A percentile compares a stretch with the other conserved stretches of the same genome.
Conservation (phyloP, 1,140 invertebrate genomes). For the Lordiphosa mommai region DNA sequence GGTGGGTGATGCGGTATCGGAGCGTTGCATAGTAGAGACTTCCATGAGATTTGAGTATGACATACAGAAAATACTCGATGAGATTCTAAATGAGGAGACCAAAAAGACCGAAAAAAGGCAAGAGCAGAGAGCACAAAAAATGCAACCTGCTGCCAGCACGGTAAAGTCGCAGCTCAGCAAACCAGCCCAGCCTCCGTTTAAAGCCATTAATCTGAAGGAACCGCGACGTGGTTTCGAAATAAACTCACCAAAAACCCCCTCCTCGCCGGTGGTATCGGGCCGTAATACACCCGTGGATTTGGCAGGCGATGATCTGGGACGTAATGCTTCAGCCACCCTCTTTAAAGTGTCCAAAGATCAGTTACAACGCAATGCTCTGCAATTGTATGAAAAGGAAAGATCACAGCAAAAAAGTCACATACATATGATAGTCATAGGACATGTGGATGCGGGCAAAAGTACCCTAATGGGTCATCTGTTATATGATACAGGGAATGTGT, state of each 20-base stretch:
- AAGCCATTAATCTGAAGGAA: constrained; percentile 45
- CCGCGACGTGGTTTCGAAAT: constrained; percentile 80
- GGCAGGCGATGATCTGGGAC: constrained; percentile 23
- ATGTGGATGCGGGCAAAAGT: constrained; percentile 99
- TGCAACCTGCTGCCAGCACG: no score
- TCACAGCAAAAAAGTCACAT: constrained; percentile 90
- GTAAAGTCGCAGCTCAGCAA: not conserved
- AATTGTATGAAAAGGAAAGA: constrained; percentile 87
- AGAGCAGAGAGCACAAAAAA: no score
- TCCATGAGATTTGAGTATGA: constrained; percentile 87
- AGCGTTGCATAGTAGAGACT: constrained; percentile 84
- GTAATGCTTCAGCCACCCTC: constrained; percentile 4
- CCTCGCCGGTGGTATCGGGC: constrained; percentile 83
- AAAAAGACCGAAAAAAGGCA: constrained; percentile 20
- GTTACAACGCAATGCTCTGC: constrained; percentile 56
- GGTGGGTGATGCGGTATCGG: constrained; percentile 87
- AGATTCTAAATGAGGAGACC: constrained; percentile 82
- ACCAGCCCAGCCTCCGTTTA: constrained; percentile 12
- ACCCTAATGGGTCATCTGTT: constrained; percentile 98
- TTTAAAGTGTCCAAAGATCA: constrained; percentile 77
- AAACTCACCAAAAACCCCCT: constrained; percentile 54
- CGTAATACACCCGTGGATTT: constrained; percentile 79
- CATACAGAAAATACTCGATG: constrained; percentile 86
- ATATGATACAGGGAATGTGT: constrained; percentile 93
- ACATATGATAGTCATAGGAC: constrained; percentile 97